Percentiles rank a stretch among this genome's conserved stretches.
Evolutionary conservation across 2,888 invertebrate species (phyloP).

Genomic region (Siphonodentalium dalli): DNA sequence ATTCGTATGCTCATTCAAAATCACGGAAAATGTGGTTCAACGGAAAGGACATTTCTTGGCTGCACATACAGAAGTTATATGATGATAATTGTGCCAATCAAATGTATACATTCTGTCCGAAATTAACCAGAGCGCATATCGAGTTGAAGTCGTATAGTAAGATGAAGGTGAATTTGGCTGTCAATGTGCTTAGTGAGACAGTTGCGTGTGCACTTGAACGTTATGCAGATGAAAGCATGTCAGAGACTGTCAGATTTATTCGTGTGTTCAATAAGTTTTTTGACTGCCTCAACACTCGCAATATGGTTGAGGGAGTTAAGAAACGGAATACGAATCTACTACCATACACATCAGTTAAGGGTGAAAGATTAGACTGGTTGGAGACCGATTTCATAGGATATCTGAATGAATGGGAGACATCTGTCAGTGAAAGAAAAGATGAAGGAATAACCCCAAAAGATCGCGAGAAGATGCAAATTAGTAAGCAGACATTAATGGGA

Average conservation of each 20-base stretch:
- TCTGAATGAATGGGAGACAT: slow-evolving; percentile 17
- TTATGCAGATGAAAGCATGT: background rate
- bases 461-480: slow-evolving; percentile 14
- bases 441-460: slow-evolving; percentile 3
- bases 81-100: slow-evolving; percentile 19
- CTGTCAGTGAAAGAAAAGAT: slow-evolving; percentile 2
- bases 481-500: slow-evolving; percentile 24
- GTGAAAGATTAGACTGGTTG: slow-evolving; percentile 12
- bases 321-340: slow-evolving; percentile 15
- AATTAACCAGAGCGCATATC: slow-evolving; percentile 18
- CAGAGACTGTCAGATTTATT: slow-evolving; percentile 24
- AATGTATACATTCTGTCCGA: slow-evolving; percentile 12
- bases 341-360: slow-evolving; percentile 7
- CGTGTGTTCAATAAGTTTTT: slow-evolving; percentile 26
- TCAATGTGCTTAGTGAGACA: slow-evolving; percentile 15
- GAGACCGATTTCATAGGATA: slow-evolving; percentile 17
- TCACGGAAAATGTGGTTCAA: slow-evolving; percentile 24
- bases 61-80: slow-evolving; percentile 25
- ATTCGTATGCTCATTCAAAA: slow-evolving; percentile 26
- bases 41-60: slow-evolving; percentile 27
- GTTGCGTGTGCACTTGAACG: slow-evolving; percentile 20
- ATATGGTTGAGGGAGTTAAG: slow-evolving; percentile 8
- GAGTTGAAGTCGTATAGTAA: slow-evolving; percentile 8
- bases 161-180: slow-evolving; percentile 21
- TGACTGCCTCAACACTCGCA: slow-evolving; percentile 27